Evolutionary conservation across 2,797 vertebrate genomes (phyloP).

Genomic region (Kryptolebias ocellatus): DNA sequence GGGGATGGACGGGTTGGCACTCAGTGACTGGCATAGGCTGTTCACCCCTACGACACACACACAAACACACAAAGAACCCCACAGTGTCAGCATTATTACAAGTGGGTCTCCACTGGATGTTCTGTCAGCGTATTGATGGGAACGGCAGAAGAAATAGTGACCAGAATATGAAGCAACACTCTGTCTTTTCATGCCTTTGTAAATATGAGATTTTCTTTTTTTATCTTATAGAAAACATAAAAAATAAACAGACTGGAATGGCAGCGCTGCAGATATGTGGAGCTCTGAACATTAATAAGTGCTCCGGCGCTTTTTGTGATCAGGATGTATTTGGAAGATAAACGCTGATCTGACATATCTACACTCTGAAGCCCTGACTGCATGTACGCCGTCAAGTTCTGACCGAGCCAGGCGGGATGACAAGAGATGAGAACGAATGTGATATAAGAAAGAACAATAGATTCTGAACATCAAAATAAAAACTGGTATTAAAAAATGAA

Average conservation of each 20-base stretch:
- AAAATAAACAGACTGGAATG: not conserved
- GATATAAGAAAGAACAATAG: not conserved
- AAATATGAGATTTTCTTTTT: not conserved
- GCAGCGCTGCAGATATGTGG: not conserved
- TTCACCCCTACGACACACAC: constrained; percentile 87
- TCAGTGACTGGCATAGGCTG: constrained; percentile 96
- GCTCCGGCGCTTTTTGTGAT: not conserved
- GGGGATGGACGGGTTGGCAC: constrained; percentile 90
- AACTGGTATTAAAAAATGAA: not conserved
- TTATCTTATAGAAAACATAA: not conserved
- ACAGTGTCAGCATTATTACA: constrained; percentile 42
- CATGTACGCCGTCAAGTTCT: constrained; percentile 10
- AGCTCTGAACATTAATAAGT: not conserved
- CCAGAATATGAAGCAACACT: too few species aligned
- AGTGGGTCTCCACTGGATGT: constrained; percentile 46
- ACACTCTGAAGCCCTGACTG: constrained; percentile 1
- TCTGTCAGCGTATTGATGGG: constrained; percentile 61
- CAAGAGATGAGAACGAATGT: not conserved
- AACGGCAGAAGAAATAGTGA: constrained; percentile 55
- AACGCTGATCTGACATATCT: constrained; percentile 26
- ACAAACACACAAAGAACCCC: constrained; percentile 28
- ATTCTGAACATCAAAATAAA: not conserved
- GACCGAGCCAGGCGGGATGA: constrained; percentile 3
- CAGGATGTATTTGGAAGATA: not conserved
- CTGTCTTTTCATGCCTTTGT: not conserved